Evolutionary conservation across 35 echinoderm and acorn worm genomes (phyloP).

Genomic region (Nesometra sesokonis): DNA sequence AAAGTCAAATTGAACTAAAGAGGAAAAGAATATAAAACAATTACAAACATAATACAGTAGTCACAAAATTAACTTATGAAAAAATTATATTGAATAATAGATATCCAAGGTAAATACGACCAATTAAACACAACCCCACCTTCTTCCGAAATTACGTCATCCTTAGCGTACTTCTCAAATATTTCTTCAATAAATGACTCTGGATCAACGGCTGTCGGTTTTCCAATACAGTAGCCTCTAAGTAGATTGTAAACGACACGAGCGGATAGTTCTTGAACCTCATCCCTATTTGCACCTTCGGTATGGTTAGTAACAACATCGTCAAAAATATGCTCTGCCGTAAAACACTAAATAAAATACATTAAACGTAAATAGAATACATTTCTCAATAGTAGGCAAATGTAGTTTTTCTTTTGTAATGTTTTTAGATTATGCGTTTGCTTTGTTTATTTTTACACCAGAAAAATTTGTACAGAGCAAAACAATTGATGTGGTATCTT

Average conservation of each 20-base stretch:
- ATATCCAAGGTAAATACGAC: neutral
- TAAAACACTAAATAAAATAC: slow-evolving; percentile 45
- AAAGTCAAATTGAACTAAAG: no score
- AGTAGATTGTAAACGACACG: slow-evolving; percentile 40
- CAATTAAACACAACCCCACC: no score
- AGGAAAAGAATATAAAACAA: no score
- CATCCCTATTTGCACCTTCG: slow-evolving; percentile 27
- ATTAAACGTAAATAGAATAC: neutral
- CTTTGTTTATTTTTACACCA: no score
- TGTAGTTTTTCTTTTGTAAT: neutral
- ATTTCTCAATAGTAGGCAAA: neutral
- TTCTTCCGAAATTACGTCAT: slow-evolving; percentile 42
- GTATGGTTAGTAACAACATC: slow-evolving; percentile 30
- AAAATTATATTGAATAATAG: neutral
- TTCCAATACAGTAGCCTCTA: slow-evolving; percentile 69
- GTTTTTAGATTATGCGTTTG: no score
- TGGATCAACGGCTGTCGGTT: slow-evolving; percentile 16
- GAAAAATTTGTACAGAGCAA: no score
- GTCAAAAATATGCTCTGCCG: slow-evolving; percentile 47
- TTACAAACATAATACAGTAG: neutral
- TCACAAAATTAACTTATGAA: neutral
- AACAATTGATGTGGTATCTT: no score
- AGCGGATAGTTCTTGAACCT: slow-evolving; percentile 21
- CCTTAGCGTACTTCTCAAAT: slow-evolving; percentile 29
- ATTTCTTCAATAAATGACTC: slow-evolving; percentile 38